A percentile compares a stretch with the other conserved stretches of the same genome.
Conservation (phyloP, 92 coral and sea anemone species). For the Actinostola sp. region DNA sequence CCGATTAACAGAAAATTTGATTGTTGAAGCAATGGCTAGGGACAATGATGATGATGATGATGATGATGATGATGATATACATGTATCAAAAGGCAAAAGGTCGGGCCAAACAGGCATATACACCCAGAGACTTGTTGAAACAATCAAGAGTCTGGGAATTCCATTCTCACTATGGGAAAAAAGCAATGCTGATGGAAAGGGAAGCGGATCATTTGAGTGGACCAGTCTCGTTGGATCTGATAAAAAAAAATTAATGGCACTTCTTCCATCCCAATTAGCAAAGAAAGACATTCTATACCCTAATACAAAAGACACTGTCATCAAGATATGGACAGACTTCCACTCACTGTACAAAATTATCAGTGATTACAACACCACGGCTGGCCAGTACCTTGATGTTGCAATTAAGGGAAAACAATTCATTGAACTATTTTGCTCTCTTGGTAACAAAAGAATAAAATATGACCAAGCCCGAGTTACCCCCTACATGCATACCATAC, state of each 20-base stretch:
- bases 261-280: no score
- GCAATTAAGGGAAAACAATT: slow-evolving; percentile 15
- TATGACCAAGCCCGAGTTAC: slow-evolving; percentile 43
- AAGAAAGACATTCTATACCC: no score
- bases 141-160: slow-evolving; percentile 41
- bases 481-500: slow-evolving; percentile 52
- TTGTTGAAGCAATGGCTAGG: slow-evolving; percentile 22
- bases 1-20: slow-evolving; percentile 19
- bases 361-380: not conserved
- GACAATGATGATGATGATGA: slow-evolving; percentile 17
- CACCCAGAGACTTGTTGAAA: slow-evolving; percentile 6
- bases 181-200: slow-evolving; percentile 46
- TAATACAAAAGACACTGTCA: no score
- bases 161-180: slow-evolving; percentile 50
- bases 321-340: slow-evolving; percentile 41
- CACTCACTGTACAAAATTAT: slow-evolving; percentile 32
- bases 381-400: not conserved
- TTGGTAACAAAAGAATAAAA: slow-evolving; percentile 27
- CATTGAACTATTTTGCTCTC: slow-evolving; percentile 24
- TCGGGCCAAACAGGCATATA: slow-evolving; percentile 12
- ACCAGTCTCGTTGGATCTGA: slow-evolving; percentile 18
- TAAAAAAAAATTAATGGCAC: no score
- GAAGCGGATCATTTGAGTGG: slow-evolving; percentile 39
- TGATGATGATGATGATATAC: not conserved
- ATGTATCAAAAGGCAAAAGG: no score